Percentiles rank a stretch among this genome's conserved stretches.
Conservation (phyloP, 2,888 invertebrate species). For the Crocallis elinguaria region DNA sequence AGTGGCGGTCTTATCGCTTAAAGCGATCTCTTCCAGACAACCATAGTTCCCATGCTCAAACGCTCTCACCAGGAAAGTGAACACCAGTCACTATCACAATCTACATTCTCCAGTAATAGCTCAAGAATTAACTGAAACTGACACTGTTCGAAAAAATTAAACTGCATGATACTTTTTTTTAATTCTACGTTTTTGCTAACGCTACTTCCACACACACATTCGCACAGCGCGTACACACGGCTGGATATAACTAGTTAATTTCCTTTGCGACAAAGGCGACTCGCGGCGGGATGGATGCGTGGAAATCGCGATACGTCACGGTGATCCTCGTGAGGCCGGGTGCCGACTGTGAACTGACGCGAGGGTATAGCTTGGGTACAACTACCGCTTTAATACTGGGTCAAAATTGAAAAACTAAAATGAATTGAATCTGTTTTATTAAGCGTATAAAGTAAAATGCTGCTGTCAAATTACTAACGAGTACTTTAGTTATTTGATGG, state of each 20-base stretch:
- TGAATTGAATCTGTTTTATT: neutral
- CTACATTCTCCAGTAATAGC: too few species aligned
- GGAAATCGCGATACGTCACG: conserved; percentile 84
- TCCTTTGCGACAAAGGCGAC: conserved; percentile 84
- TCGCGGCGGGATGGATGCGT: conserved; percentile 82
- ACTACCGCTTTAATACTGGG: neutral
- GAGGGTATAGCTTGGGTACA: neutral
- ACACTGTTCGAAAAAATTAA: too few species aligned
- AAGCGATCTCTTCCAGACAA: too few species aligned
- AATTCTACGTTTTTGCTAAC: conserved; percentile 45
- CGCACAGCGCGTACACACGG: too few species aligned
- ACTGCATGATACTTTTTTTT: neutral
- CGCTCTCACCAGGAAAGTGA: too few species aligned
- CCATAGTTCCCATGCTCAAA: too few species aligned
- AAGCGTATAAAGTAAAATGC: neutral
- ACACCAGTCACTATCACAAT: too few species aligned
- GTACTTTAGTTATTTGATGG: too few species aligned
- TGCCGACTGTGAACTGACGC: conserved; percentile 5
- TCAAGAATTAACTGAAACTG: too few species aligned
- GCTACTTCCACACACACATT: conserved; percentile 53
- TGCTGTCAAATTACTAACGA: too few species aligned
- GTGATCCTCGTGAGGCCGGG: conserved; percentile 62
- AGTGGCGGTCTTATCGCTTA: too few species aligned
- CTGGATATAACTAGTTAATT: conserved; percentile 81
- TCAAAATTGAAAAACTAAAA: neutral